Percentiles rank a stretch among this genome's conserved stretches.
Evolutionary conservation across 2,888 invertebrate genomes (phyloP).

Genomic region (Protophormia terraenovae): DNA sequence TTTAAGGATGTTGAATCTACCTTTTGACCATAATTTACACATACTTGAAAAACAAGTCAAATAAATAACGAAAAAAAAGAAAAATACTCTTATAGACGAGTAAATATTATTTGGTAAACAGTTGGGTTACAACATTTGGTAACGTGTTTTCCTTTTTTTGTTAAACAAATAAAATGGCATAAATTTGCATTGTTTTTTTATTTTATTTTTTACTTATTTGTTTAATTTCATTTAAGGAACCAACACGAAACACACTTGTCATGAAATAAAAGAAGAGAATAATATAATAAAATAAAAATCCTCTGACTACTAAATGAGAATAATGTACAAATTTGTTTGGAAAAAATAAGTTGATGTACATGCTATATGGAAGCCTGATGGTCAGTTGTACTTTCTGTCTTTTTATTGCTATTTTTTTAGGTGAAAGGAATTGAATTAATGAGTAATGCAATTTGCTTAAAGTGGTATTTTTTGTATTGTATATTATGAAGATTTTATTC

Average conservation of each 20-base stretch:
- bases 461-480: too few relatives aligned
- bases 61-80: background rate
- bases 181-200: constrained; percentile 36
- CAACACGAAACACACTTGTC: background rate
- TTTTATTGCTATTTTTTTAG: background rate
- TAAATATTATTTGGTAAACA: background rate
- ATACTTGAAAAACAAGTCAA: constrained; percentile 2
- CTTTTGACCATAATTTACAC: constrained; percentile 50
- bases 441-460: too few relatives aligned
- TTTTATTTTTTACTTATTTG: background rate
- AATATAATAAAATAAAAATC: background rate
- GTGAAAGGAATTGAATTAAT: background rate
- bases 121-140: background rate
- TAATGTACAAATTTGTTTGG: background rate
- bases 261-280: background rate
- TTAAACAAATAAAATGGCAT: constrained; percentile 43
- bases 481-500: too few relatives aligned
- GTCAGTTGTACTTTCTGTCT: background rate
- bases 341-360: background rate
- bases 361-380: background rate
- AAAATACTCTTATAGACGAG: background rate
- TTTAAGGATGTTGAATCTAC: constrained; percentile 31
- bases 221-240: too few relatives aligned
- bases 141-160: background rate
- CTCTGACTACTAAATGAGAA: background rate